Evolutionary conservation across 2,888 invertebrate genomes (phyloP).

Genomic region (Lagria hirta): DNA sequence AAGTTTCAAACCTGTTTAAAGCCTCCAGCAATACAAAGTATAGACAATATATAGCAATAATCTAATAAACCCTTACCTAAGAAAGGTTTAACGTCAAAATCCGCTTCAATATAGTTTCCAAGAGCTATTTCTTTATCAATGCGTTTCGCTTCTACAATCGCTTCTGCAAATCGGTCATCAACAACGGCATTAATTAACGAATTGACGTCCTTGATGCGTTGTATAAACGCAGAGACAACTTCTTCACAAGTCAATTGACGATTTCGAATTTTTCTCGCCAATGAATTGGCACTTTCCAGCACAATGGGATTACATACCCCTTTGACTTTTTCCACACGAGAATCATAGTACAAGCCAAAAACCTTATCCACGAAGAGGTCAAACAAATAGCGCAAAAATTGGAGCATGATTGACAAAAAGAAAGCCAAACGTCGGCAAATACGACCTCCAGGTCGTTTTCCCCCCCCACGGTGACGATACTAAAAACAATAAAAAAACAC

Average conservation of each 20-base stretch:
- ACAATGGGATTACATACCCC: conserved; percentile 54
- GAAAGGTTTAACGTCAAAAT: conserved; percentile 73
- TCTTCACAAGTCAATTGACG: conserved; percentile 65
- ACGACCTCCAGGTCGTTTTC: too few relatives aligned
- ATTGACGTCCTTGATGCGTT: conserved; percentile 75
- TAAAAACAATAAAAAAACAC: too few relatives aligned
- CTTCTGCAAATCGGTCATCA: conserved; percentile 75
- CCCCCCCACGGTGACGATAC: too few relatives aligned
- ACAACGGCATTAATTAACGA: conserved; percentile 79
- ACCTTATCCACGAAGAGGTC: conserved; percentile 53
- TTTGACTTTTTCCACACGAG: conserved; percentile 47
- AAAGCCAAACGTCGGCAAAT: background rate
- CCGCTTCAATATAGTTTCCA: conserved; percentile 61
- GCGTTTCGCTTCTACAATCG: conserved; percentile 73
- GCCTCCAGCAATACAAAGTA: too few relatives aligned
- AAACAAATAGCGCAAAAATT: conserved; percentile 55
- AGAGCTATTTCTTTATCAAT: conserved; percentile 69
- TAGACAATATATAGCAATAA: too few relatives aligned
- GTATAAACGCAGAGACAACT: conserved; percentile 72
- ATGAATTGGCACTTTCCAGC: conserved; percentile 65
- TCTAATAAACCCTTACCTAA: conserved; percentile 64
- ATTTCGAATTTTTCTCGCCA: conserved; percentile 69
- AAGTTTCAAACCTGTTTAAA: too few relatives aligned
- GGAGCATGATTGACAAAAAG: conserved; percentile 10
- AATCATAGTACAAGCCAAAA: conserved; percentile 54